These are phyloP conservation scores for Leptogaster cylindrica DNA, from an alignment of 2,888 invertebrate genomes.

Conservation along the genomic window DNA sequence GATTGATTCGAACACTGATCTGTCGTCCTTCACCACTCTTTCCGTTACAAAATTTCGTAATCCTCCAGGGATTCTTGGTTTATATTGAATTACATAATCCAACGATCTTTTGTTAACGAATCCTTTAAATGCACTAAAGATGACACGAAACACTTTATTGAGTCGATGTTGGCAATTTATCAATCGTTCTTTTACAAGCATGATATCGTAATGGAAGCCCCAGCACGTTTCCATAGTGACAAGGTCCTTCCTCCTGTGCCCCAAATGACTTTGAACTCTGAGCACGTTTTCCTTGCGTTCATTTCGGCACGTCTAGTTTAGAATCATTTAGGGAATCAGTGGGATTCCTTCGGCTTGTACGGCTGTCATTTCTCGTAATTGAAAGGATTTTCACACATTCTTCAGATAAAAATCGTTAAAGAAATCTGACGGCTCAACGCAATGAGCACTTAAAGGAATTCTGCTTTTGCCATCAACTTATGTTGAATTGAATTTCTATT, in stretches of 20 bases:
- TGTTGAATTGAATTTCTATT: slow-evolving; percentile 7
- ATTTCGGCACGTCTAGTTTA: slow-evolving; percentile 44
- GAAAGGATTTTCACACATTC: slow-evolving; percentile 47
- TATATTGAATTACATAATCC: no score
- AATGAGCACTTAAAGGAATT: slow-evolving; percentile 13
- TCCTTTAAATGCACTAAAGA: slow-evolving; percentile 12
- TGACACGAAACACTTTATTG: neutral
- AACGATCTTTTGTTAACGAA: no score
- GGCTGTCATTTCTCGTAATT: slow-evolving; percentile 44
- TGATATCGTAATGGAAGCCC: slow-evolving; percentile 25
- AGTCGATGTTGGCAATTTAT: slow-evolving; percentile 26
- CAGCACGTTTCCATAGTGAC: slow-evolving; percentile 32
- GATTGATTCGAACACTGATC: no score
- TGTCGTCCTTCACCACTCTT: no score
- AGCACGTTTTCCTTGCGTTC: slow-evolving; percentile 44
- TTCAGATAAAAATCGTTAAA: slow-evolving; percentile 44
- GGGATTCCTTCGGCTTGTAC: slow-evolving; percentile 35
- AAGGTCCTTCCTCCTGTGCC: slow-evolving; percentile 5
- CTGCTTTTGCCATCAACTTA: slow-evolving; percentile 3
- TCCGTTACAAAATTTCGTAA: no score
- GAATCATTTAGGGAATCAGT: slow-evolving; percentile 45
- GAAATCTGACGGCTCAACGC: slow-evolving; percentile 29
- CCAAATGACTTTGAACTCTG: neutral
- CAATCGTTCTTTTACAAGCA: slow-evolving; percentile 25
- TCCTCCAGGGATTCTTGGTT: no score